These are phyloP conservation scores for Brachypteracias leptosomus DNA, from an alignment of 2,113 vertebrate species.

Conservation along the genomic window DNA sequence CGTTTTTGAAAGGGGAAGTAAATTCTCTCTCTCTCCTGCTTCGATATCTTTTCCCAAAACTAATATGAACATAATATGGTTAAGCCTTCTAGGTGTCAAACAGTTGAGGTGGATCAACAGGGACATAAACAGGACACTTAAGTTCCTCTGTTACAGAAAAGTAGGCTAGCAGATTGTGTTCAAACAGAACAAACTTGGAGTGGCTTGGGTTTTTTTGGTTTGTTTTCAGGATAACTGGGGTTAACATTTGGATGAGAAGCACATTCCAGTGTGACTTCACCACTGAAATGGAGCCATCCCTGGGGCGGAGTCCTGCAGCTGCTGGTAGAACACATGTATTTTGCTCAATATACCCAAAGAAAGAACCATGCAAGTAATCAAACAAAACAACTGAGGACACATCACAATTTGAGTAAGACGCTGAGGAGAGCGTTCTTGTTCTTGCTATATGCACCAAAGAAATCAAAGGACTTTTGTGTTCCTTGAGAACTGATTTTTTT, in stretches of 20 bases:
- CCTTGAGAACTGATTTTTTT: background rate
- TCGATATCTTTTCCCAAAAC: background rate
- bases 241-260: background rate
- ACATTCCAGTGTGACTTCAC: conserved; percentile 50
- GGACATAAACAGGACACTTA: background rate
- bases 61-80: background rate
- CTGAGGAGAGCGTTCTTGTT: background rate
- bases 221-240: conserved; percentile 27
- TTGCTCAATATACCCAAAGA: conserved; percentile 19
- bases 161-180: background rate
- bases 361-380: background rate
- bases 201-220: background rate
- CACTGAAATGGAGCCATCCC: conserved; percentile 40
- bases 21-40: background rate
- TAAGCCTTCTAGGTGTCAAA: background rate
- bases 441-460: background rate
- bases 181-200: background rate
- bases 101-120: background rate
- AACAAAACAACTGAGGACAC: background rate
- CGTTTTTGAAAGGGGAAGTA: background rate
- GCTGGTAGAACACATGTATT: conserved; percentile 7
- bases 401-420: background rate
- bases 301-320: conserved; percentile 48
- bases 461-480: background rate
- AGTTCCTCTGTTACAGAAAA: background rate